phyloP scores from a whole-genome alignment of 2,113 vertebrate species.

The Leuciscus idus region DNA sequence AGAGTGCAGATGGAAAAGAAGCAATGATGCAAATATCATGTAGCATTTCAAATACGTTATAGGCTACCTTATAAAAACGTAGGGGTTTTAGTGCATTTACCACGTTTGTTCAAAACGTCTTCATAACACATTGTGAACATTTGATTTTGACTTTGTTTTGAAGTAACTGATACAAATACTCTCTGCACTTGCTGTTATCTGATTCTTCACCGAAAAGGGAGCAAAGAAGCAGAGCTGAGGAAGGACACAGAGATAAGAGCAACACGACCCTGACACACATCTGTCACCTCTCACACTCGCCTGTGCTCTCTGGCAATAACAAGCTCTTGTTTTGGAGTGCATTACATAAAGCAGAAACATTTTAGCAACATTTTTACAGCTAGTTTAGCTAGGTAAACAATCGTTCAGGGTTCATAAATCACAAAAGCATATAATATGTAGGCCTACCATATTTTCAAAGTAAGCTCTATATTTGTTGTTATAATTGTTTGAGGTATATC shows the following conservation, averaged over 20 bases:
- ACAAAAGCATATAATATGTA: neutral
- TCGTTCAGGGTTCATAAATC: neutral
- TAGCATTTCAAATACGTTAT: neutral
- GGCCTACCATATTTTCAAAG: neutral
- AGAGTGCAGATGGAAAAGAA: neutral
- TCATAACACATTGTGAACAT: neutral
- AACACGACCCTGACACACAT: constrained; percentile 48
- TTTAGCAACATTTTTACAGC: neutral
- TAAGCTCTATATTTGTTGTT: neutral
- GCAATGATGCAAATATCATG: neutral
- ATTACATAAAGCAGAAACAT: neutral
- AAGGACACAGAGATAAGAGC: constrained; percentile 33
- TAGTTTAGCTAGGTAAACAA: neutral
- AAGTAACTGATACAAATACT: neutral
- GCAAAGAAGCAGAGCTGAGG: constrained; percentile 31
- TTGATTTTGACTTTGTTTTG: constrained; percentile 28
- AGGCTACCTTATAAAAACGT: neutral
- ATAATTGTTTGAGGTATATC: neutral
- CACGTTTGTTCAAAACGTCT: neutral
- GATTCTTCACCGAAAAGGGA: constrained; percentile 31
- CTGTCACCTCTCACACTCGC: constrained; percentile 37
- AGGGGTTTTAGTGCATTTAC: neutral
- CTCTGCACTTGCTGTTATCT: constrained; percentile 45
- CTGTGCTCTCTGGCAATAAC: neutral
- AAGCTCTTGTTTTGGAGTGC: neutral